Evolutionary conservation across 2,113 vertebrate species (phyloP), one percentile per base, ranked within the genome.

Genomic region (Gobiocypris rarus): DNA sequence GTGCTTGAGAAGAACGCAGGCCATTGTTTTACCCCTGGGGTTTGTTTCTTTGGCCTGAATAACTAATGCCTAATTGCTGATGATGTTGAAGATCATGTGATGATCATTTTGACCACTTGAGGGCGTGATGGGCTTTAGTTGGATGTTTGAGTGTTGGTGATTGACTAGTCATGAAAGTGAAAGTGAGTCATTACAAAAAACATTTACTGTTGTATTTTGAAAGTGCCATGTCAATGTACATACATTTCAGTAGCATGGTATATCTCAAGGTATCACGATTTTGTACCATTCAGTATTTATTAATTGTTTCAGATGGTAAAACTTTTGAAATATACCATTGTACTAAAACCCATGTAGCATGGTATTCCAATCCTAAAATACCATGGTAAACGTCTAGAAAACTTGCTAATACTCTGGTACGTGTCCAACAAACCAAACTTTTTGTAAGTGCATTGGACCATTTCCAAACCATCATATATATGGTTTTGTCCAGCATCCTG

Each of bases 31-130:
- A 69, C 28, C 41, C 26, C 67, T 48, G 52, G 31, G 67, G 73
- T 70, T 41, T 59, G 76, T 77, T 75, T 80, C 34, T 6, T 38
- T 50, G 48, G 38, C 38, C 76, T 71, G 76, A 81, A 84, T 86
- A 86, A 71, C 45, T 45, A 34, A 81, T 54, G 31, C 1, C 31
- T 75, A 1, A 63, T 34, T 11, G 13, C 13, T 70, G 65, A 59
- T 73, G 59, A 85, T 83, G 24, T 14, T 67, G 28, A 70, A 73
- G 63, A 11, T 87, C 67, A 70, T 41, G 67, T 41, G 67, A 41
- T 65, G 15, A 73, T 38, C 86, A 80, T 86, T 86, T 67, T 83
- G 83, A 38, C 93, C 94, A 93, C 90, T 85, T 94, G 94, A 89
- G 90, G 88, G 93, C 91, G 91, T 86, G 92, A 77, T 91, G 88